A percentile compares a stretch with the other conserved stretches of the same genome.
Conservation (phyloP, 2,888 invertebrate genomes). For the Trichopria drosophilae region DNA sequence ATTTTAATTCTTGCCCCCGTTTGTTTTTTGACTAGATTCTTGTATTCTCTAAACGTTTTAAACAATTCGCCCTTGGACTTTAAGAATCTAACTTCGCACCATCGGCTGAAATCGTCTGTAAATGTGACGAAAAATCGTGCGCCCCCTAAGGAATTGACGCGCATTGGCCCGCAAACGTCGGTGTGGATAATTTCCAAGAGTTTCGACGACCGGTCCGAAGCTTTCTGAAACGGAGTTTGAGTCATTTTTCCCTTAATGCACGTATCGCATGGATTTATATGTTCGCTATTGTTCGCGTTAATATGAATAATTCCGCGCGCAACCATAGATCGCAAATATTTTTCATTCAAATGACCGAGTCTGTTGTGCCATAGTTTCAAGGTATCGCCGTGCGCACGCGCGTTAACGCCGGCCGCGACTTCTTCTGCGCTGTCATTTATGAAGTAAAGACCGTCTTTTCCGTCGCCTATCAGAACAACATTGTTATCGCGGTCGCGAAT, state of each 20-base stretch:
- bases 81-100: conserved; percentile 28
- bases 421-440: background rate
- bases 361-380: conserved; percentile 23
- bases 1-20: conserved; percentile 15
- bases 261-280: conserved; percentile 4
- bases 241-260: conserved; percentile 14
- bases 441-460: no score
- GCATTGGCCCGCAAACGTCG: conserved; percentile 32
- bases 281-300: conserved; percentile 4
- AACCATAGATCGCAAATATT: conserved; percentile 5
- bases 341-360: conserved; percentile 16
- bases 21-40: conserved; percentile 20
- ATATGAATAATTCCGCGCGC: background rate
- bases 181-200: conserved; percentile 35
- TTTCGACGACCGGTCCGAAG: conserved; percentile 1
- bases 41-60: conserved; percentile 21
- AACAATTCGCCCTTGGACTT: conserved; percentile 23
- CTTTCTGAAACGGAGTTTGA: conserved; percentile 9
- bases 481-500: no score
- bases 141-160: conserved; percentile 22
- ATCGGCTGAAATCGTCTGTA: conserved; percentile 35
- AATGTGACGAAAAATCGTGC: conserved; percentile 35
- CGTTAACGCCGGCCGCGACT: no score
- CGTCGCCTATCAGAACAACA: no score
- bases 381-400: no score